Conservation (phyloP, 1,140 invertebrate species). For the Orussus abietinus region DNA sequence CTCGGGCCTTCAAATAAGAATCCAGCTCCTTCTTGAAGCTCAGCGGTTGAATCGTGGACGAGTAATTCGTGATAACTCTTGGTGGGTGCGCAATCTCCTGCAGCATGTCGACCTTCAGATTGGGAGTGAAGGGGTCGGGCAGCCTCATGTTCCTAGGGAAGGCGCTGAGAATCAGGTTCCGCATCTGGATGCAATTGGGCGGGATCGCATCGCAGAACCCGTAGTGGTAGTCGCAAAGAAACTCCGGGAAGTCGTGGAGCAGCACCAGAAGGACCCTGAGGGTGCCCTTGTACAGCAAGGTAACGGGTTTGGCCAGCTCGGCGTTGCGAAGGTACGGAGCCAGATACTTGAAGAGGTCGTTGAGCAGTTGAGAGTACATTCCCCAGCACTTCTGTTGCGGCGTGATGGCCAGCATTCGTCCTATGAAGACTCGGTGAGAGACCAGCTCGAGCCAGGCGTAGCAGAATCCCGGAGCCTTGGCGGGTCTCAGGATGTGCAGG, state of each 20-base stretch:
- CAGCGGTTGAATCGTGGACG: conserved; percentile 78
- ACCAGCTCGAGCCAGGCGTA: conserved; percentile 98
- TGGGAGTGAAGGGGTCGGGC: conserved; percentile 97
- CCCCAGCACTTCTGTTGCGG: conserved; percentile 83
- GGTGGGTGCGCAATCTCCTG: conserved; percentile 82
- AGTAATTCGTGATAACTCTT: conserved; percentile 85
- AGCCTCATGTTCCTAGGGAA: conserved; percentile 97
- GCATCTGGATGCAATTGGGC: conserved; percentile 98
- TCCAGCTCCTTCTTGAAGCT: conserved; percentile 95
- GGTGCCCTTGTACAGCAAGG: conserved; percentile 93
- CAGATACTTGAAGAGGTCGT: conserved; percentile 95
- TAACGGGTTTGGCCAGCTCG: conserved; percentile 89
- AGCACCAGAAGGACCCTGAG: conserved; percentile 92
- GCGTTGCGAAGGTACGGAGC: conserved; percentile 96
- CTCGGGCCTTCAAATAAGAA: conserved; percentile 90
- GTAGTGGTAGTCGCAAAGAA: conserved; percentile 98
- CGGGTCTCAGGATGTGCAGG: conserved; percentile 85
- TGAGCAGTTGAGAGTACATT: conserved; percentile 86
- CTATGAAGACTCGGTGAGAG: conserved; percentile 94
- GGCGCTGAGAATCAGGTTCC: conserved; percentile 95
- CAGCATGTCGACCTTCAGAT: conserved; percentile 93
- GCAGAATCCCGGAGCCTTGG: conserved; percentile 93
- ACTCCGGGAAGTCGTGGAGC: conserved; percentile 98
- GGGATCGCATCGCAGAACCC: conserved; percentile 99
- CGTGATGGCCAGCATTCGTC: conserved; percentile 85